Evolutionary conservation across 2,113 vertebrate genomes (phyloP), one percentile per base, ranked within the genome.

Genomic region (Rhea pennata): DNA sequence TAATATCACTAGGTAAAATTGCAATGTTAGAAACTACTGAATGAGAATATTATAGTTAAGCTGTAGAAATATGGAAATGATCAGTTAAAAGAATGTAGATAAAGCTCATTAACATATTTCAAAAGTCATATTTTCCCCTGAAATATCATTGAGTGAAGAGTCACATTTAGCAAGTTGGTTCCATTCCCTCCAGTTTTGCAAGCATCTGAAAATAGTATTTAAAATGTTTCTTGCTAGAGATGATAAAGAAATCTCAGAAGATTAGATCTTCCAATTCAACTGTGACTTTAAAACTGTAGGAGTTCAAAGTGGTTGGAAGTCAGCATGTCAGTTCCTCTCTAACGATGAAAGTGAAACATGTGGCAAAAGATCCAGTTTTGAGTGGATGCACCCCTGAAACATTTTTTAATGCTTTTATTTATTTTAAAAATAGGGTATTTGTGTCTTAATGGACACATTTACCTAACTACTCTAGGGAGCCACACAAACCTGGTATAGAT

Each of bases 31-130:
- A 31, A 75, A 29, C 51, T 81, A 69, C n/a, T 72, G 61, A 81
- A 24, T 17, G 65, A 74, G 39, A 56, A 54, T 69, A 64, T 88
- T 94, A 59, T 75, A 84, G 23, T 91, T 91, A 93, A 91, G 70
- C 20, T 56, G 56, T 42, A 91, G 87, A 91, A 95, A 87, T 91
- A 82, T 62, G 70, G 77, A 93, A 93, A 72, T 44, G 14, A 84
- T 89, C 23, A 61, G 31, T 81, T 89, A 75, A 81, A 92, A 72
- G 51, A 88, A 93, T 78, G 69, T 81, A 80, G 79, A 39, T 87
- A 95, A 95, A 84, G 58, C 27, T 89, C 70, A 84, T 89, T 78
- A 92, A 70, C 4, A 2, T 69, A 22, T n/a, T 92, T 92, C 15
- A 78, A 61, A 87, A 51, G 50, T 84, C 36, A 66, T 22, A 11